Evolutionary conservation across 1,140 invertebrate genomes (phyloP).

Genomic region (Drosophila repleta): DNA sequence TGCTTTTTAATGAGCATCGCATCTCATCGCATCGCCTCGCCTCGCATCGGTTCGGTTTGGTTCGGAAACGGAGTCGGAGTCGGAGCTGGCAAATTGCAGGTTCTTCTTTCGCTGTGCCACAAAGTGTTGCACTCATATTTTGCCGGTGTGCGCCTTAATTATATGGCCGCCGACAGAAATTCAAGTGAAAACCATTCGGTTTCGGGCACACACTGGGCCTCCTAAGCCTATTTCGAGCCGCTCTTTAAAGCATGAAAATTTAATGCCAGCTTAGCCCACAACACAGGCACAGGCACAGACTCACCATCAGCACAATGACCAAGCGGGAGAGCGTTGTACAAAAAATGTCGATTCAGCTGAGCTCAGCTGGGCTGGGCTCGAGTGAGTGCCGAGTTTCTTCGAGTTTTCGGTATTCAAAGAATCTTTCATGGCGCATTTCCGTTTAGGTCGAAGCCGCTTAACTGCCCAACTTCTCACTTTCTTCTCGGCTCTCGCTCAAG

Average conservation of each 20-base stretch:
- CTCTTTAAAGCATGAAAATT: constrained; percentile 79
- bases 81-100: constrained; percentile 67
- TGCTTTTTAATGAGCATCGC: constrained; percentile 75
- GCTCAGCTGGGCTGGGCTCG: constrained; percentile 1
- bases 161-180: constrained; percentile 79
- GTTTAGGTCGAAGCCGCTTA: constrained; percentile 57
- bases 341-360: constrained; percentile 35
- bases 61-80: neutral
- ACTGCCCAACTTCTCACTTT: constrained; percentile 22
- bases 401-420: constrained; percentile 44
- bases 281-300: neutral
- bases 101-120: constrained; percentile 48
- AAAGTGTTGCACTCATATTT: constrained; percentile 80
- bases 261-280: constrained; percentile 72
- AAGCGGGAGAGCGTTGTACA: constrained; percentile 36
- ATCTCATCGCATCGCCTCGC: constrained; percentile 23
- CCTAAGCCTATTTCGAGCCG: constrained; percentile 78
- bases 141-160: constrained; percentile 79
- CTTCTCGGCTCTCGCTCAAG: constrained; percentile 42
- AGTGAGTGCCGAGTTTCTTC: neutral
- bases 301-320: constrained; percentile 48
- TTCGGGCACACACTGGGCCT: constrained; percentile 13
- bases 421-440: constrained; percentile 72
- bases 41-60: neutral
- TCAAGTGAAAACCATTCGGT: constrained; percentile 72